These are phyloP conservation scores for Nothobranchius furzeri DNA, from an alignment of 2,113 vertebrate genomes.

Conservation along the genomic window DNA sequence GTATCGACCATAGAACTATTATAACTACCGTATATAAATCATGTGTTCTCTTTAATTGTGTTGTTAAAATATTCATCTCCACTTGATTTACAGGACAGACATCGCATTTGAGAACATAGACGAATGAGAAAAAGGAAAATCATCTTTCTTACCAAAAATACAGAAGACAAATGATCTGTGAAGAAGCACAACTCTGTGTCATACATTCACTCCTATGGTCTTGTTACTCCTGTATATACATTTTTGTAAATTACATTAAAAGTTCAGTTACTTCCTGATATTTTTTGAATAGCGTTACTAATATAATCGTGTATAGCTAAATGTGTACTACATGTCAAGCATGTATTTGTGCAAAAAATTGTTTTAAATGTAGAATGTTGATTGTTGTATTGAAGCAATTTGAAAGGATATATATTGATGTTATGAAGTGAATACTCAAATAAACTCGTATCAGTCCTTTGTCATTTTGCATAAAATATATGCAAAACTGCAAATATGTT, in stretches of 20 bases:
- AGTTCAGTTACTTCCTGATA: neutral
- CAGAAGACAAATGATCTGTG: constrained; percentile 27
- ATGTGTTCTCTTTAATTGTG: neutral
- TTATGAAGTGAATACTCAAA: too few species aligned
- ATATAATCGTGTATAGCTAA: constrained; percentile 17
- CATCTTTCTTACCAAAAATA: constrained; percentile 22
- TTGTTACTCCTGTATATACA: constrained; percentile 4
- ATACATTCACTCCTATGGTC: neutral
- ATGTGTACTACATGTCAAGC: neutral
- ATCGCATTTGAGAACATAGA: constrained; percentile 52
- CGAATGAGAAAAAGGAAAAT: constrained; percentile 29
- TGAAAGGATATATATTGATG: too few species aligned
- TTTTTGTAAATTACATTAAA: constrained; percentile 1
- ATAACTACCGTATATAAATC: too few species aligned
- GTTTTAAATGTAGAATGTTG: neutral
- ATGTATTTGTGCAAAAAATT: neutral
- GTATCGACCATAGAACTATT: too few species aligned
- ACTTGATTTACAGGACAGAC: constrained; percentile 55
- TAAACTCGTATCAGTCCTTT: too few species aligned
- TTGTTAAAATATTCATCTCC: constrained; percentile 4
- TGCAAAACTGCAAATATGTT: too few species aligned
- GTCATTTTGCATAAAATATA: too few species aligned
- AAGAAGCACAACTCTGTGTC: constrained; percentile 1
- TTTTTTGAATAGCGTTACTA: too few species aligned
- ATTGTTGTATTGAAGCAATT: neutral